Evolutionary conservation across 1,140 invertebrate species (phyloP), one percentile per base, ranked within the genome.

Genomic region (Acromyrmex heyeri): DNA sequence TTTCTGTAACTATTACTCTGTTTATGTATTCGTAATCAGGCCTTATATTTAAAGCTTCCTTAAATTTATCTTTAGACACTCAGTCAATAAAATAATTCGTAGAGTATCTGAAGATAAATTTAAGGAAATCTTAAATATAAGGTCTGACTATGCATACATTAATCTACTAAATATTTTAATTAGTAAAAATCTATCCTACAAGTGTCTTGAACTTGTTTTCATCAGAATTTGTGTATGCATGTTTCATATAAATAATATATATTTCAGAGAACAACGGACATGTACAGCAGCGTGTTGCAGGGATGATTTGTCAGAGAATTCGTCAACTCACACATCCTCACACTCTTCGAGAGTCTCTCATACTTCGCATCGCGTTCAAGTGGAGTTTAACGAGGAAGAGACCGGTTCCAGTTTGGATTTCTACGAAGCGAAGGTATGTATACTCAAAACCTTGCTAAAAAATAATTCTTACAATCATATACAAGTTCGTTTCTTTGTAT

Each of bases 251-350:
- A 57, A 65, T 50, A 7, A 16, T 50, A 69, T 7, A 21, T 69
- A 0, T 24, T 69, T 69, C 87, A 95, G 95, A 87, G 95, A 95
- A 70, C 93, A 94, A 77, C 91, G 92, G 27, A 88, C 94, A 4
- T 95, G 95, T 65, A 95, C 92, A 18, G 95, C 93, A 24, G 94
- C 94, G 14, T 95, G 95, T 59, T 95, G 95, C 79, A 93, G 91
- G 61, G 95, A 95, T 64, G 94, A 95, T 62, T 77, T 92, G 0
- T 95, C 95, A 3, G 94, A 95, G 38, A 93, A 93, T 64, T 95
- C 94, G 5, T 95, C 94, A 6, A 92, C 94, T 7, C 93, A 89
- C 21, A 86, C 92, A 4, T 95, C 95, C 1, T 93, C 92, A 30
- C 91, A 93, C 72, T 95, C 94, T 3, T 94, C 92, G 6, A 90